phyloP scores from a whole-genome alignment of 2,113 vertebrate species.

The Macquaria australasica region DNA sequence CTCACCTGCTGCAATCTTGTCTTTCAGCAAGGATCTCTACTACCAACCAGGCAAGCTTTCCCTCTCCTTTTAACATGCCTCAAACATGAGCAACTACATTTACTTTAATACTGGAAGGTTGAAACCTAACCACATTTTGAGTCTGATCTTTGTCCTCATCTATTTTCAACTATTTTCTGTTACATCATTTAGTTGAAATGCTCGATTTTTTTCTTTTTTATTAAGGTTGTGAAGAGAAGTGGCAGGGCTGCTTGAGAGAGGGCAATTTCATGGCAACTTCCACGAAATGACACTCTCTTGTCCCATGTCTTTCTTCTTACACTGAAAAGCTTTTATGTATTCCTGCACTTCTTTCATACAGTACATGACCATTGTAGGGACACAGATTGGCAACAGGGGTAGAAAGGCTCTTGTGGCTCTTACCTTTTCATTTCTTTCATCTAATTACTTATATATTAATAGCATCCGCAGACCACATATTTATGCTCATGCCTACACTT shows the following conservation, averaged over 20 bases:
- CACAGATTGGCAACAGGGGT: neutral
- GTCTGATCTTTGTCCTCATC: neutral
- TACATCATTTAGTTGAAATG: neutral
- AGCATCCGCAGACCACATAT: neutral
- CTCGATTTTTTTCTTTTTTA: neutral
- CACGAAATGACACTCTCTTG: neutral
- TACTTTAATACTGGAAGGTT: neutral
- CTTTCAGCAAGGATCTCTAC: constrained; percentile 3
- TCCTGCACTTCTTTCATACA: neutral
- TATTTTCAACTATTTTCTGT: neutral
- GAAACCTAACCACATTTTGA: neutral
- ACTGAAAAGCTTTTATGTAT: constrained; percentile 22
- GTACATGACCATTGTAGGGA: neutral
- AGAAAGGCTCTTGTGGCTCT: neutral
- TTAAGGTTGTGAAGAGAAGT: neutral
- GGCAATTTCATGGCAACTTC: neutral
- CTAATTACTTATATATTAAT: neutral
- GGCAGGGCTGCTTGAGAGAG: neutral
- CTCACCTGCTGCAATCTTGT: constrained; percentile 27
- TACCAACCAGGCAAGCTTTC: neutral
- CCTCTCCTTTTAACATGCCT: neutral
- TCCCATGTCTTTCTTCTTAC: neutral
- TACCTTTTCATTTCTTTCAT: neutral
- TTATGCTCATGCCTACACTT: neutral
- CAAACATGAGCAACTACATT: neutral